Percentiles rank a stretch among this genome's conserved stretches.
phyloP scores from a whole-genome alignment of 1,140 invertebrate species.

The Ooceraea biroi region DNA sequence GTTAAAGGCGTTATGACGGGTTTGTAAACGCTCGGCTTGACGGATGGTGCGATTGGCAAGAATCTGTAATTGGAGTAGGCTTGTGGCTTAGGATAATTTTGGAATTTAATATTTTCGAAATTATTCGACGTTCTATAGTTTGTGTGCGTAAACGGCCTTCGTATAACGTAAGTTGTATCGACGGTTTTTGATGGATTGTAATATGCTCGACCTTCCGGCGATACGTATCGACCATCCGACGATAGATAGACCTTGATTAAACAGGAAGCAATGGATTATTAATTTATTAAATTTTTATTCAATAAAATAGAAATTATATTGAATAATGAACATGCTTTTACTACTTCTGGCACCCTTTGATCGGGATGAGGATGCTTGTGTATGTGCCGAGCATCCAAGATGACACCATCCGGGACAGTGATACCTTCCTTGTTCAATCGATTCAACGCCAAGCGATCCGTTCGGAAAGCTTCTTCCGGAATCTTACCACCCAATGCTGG shows the following conservation, averaged over 20 bases:
- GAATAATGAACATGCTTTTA: constrained; percentile 75
- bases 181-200: constrained; percentile 80
- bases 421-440: constrained; percentile 89
- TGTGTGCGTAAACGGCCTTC: constrained; percentile 76
- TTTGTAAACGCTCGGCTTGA: constrained; percentile 72
- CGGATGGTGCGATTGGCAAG: constrained; percentile 43
- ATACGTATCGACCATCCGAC: constrained; percentile 83
- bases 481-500: constrained; percentile 89
- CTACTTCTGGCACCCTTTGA: constrained; percentile 77
- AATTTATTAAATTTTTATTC: neutral
- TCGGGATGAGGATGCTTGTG: constrained; percentile 80
- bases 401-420: constrained; percentile 87
- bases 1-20: constrained; percentile 76
- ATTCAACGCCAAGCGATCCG: constrained; percentile 88
- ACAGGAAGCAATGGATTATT: constrained; percentile 15
- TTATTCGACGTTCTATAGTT: constrained; percentile 51
- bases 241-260: constrained; percentile 80
- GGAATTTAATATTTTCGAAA: constrained; percentile 59
- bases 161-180: constrained; percentile 85
- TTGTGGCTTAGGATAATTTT: constrained; percentile 70
- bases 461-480: constrained; percentile 88
- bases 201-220: constrained; percentile 81
- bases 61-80: constrained; percentile 71
- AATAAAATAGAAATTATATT: neutral
- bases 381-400: constrained; percentile 84